phyloP scores from a whole-genome alignment of 2,888 invertebrate genomes.

The Melanargia galathea region DNA sequence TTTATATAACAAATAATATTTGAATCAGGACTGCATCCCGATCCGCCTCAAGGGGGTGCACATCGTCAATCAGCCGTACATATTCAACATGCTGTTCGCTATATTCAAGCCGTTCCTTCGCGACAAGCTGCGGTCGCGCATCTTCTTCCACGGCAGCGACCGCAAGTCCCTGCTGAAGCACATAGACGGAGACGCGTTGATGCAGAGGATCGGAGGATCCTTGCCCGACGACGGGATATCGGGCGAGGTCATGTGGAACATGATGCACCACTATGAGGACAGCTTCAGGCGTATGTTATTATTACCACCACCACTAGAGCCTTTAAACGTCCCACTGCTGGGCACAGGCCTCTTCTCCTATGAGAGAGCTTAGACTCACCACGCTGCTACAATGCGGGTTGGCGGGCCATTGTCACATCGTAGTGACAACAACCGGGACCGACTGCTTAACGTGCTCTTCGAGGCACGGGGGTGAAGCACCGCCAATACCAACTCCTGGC shows the following conservation, averaged over 20 bases:
- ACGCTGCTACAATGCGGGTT: too few relatives aligned
- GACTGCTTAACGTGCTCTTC: too few relatives aligned
- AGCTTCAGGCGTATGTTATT: slow-evolving; percentile 84
- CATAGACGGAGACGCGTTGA: slow-evolving; percentile 82
- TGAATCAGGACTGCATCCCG: slow-evolving; percentile 93
- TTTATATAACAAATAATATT: too few relatives aligned
- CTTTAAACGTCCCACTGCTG: too few relatives aligned
- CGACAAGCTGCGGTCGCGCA: slow-evolving; percentile 90
- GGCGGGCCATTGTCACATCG: too few relatives aligned
- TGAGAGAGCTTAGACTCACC: too few relatives aligned
- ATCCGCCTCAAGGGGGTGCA: slow-evolving; percentile 92
- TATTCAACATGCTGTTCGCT: slow-evolving; percentile 93
- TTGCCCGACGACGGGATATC: slow-evolving; percentile 84
- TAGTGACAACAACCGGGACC: too few relatives aligned
- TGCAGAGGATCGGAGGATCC: slow-evolving; percentile 85
- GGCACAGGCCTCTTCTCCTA: too few relatives aligned
- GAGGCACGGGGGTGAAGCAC: too few relatives aligned
- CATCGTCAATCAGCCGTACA: slow-evolving; percentile 92
- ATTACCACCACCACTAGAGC: too few relatives aligned
- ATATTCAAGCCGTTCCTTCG: slow-evolving; percentile 94
- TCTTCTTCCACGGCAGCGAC: slow-evolving; percentile 89
- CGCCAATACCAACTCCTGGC: too few relatives aligned
- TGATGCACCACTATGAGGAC: slow-evolving; percentile 85
- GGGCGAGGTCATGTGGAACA: slow-evolving; percentile 85
- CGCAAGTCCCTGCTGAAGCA: slow-evolving; percentile 82